phyloP scores from a whole-genome alignment of 2,888 invertebrate species.

The Azorinus chamasolen region DNA sequence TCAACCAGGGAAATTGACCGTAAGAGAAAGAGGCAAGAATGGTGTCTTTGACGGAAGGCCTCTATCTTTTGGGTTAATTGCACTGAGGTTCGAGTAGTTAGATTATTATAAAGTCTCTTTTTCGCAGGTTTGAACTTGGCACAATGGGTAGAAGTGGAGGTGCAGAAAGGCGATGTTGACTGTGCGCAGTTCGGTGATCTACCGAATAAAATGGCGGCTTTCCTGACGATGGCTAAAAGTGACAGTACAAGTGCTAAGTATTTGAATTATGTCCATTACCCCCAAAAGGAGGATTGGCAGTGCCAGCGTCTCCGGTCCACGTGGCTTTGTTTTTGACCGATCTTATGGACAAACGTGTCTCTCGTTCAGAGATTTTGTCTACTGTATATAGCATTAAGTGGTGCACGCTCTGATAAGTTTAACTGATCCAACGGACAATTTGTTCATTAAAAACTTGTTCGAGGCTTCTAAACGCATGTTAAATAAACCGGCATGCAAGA shows the following conservation, averaged over 20 bases:
- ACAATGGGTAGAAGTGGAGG: neutral
- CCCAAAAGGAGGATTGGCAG: constrained; percentile 29
- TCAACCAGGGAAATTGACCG: constrained; percentile 22
- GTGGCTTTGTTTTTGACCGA: constrained; percentile 42
- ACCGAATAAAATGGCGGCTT: constrained; percentile 30
- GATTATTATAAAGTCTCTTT: constrained; percentile 5
- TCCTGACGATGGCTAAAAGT: constrained; percentile 26
- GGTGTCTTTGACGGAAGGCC: constrained; percentile 24
- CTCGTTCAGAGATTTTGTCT: constrained; percentile 33
- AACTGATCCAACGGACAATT: constrained; percentile 1
- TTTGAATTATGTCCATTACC: constrained; percentile 33
- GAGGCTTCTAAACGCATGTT: no score
- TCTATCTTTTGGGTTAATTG: constrained; percentile 23
- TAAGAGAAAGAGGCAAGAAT: constrained; percentile 21
- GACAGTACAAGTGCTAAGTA: constrained; percentile 39
- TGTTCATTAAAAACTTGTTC: neutral
- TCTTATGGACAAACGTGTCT: constrained; percentile 33
- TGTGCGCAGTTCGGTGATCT: constrained; percentile 8
- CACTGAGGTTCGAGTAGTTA: constrained; percentile 6
- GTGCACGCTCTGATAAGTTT: constrained; percentile 3
- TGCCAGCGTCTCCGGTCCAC: constrained; percentile 46
- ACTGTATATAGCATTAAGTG: constrained; percentile 12
- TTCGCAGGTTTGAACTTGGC: constrained; percentile 18
- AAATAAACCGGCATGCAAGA: no score
- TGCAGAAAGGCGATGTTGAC: no score